These are phyloP conservation scores for Leptopilina boulardi DNA, from an alignment of 1,140 invertebrate genomes.

Conservation along the genomic window DNA sequence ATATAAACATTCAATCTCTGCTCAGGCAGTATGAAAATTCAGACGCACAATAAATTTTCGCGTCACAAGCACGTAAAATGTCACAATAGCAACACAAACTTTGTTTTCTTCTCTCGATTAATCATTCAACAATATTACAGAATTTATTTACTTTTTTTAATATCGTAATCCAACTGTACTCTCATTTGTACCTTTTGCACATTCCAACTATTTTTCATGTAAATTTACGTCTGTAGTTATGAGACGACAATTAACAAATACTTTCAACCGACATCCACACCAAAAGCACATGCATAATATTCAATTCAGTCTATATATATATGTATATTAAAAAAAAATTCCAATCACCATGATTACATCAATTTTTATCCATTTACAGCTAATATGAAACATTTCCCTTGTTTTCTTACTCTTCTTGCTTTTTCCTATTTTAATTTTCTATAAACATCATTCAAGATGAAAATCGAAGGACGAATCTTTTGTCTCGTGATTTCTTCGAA, in stretches of 20 bases:
- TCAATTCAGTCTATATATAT: conserved; percentile 64
- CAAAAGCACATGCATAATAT: conserved; percentile 61
- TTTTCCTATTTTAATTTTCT: neutral
- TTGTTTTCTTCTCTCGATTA: conserved; percentile 1
- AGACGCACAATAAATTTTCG: conserved; percentile 58
- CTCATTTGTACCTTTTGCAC: conserved; percentile 22
- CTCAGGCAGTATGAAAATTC: conserved; percentile 62
- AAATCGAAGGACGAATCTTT: conserved; percentile 28
- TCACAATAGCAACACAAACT: conserved; percentile 10
- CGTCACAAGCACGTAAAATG: conserved; percentile 48
- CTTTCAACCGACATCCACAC: conserved; percentile 71
- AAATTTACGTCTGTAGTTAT: conserved; percentile 65
- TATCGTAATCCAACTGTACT: conserved; percentile 18
- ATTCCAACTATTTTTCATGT: conserved; percentile 23
- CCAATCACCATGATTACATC: conserved; percentile 20
- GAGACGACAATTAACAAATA: conserved; percentile 73
- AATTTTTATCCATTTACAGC: conserved; percentile 32
- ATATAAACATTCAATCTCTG: conserved; percentile 67
- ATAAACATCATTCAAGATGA: conserved; percentile 27
- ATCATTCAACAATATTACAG: neutral
- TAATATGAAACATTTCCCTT: conserved; percentile 17
- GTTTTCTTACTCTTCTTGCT: too few relatives aligned
- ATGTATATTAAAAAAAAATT: conserved; percentile 27
- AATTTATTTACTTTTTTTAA: neutral
- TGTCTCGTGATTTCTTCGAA: neutral